A percentile compares a stretch with the other conserved stretches of the same genome.
These are phyloP conservation scores for Notamacropus eugenii DNA, from an alignment of 2,797 vertebrate species.

Conservation along the genomic window DNA sequence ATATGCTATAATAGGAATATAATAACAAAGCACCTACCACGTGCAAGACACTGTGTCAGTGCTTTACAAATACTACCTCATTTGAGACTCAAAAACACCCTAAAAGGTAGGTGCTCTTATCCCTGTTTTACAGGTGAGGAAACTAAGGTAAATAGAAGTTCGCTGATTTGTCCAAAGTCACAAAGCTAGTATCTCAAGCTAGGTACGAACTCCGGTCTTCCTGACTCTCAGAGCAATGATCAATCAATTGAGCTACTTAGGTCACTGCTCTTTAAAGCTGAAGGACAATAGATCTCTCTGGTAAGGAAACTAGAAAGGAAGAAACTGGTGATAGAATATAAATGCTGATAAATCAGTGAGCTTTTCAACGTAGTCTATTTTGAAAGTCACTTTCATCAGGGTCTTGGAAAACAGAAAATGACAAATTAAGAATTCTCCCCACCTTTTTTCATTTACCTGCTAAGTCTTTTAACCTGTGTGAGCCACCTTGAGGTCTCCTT, in stretches of 20 bases:
- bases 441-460: neutral
- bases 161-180: neutral
- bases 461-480: slow-evolving; percentile 40
- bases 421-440: neutral
- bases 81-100: neutral
- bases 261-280: neutral
- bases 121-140: neutral
- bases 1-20: no score
- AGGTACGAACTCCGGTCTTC: neutral
- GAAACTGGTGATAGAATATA: slow-evolving; percentile 18
- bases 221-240: neutral
- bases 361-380: slow-evolving; percentile 13
- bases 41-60: neutral
- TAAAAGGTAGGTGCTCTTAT: neutral
- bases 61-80: neutral
- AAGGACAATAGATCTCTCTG: neutral
- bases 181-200: neutral
- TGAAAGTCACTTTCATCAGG: neutral
- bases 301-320: neutral
- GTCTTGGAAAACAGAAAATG: slow-evolving; percentile 40
- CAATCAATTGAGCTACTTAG: neutral
- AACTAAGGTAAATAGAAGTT: neutral
- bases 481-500: neutral
- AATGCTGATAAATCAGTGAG: neutral
- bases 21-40: neutral